Conservation (phyloP, 2,113 vertebrate species). For the Pao palembangensis region DNA sequence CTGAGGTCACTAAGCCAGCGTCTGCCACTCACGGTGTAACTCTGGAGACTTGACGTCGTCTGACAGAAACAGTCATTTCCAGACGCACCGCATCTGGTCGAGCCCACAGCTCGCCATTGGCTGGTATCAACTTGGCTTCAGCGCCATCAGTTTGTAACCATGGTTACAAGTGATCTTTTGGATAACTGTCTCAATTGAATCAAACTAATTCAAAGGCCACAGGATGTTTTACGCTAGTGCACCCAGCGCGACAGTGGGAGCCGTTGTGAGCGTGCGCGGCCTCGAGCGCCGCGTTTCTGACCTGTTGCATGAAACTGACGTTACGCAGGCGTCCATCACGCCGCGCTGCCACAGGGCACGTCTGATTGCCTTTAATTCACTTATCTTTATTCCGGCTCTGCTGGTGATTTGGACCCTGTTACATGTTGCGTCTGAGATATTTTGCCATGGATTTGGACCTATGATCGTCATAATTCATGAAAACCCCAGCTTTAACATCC, state of each 20-base stretch:
- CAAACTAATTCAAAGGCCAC: slow-evolving; percentile 12
- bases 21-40: background rate
- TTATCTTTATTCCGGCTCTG: too few species aligned
- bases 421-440: too few species aligned
- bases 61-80: background rate
- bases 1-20: background rate
- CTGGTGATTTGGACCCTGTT: too few species aligned
- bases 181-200: slow-evolving; percentile 4
- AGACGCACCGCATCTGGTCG: background rate
- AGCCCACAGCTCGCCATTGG: background rate
- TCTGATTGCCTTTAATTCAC: background rate
- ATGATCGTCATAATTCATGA: too few species aligned
- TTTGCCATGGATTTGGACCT: too few species aligned
- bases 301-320: slow-evolving; percentile 36
- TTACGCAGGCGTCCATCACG: slow-evolving; percentile 28
- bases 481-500: too few species aligned
- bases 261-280: slow-evolving; percentile 7
- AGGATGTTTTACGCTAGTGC: background rate
- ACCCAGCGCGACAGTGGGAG: background rate
- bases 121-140: background rate
- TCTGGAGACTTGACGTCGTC: background rate
- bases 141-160: slow-evolving; percentile 6
- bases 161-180: slow-evolving; percentile 4
- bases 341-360: background rate
- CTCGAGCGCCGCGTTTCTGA: slow-evolving; percentile 35